Conservation (phyloP, 1,140 invertebrate species). For the Temnothorax nylanderi region DNA sequence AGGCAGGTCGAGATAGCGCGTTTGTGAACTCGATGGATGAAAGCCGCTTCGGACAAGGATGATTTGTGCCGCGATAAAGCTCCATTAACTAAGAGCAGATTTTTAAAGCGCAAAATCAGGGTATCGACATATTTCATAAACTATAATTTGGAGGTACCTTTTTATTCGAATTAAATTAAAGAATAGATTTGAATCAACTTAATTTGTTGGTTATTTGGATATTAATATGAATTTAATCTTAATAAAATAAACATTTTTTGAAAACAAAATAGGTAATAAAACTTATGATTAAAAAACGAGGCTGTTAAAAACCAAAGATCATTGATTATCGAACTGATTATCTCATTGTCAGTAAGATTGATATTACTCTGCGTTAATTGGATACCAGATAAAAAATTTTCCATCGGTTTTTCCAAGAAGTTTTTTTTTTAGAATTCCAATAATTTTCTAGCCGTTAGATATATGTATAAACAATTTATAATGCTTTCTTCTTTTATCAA, state of each 20-base stretch:
- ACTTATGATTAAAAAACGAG: not conserved
- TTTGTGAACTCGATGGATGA: conserved; percentile 27
- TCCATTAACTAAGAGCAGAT: conserved; percentile 27
- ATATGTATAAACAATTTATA: not conserved
- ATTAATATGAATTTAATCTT: not conserved
- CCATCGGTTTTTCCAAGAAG: not conserved
- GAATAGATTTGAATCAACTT: not conserved
- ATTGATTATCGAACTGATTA: conserved; percentile 8
- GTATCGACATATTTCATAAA: not conserved
- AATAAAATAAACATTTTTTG: not conserved
- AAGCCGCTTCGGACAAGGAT: conserved; percentile 39
- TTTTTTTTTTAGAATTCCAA: not conserved
- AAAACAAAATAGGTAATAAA: not conserved
- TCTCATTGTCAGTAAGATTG: not conserved
- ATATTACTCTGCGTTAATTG: conserved; percentile 9
- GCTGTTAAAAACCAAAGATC: not conserved
- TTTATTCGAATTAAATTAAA: not conserved
- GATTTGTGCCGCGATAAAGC: conserved; percentile 19
- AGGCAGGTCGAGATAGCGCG: conserved; percentile 48
- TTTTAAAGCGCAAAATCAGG: not conserved
- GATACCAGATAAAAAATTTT: not conserved
- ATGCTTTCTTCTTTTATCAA: not conserved
- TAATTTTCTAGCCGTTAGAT: not conserved
- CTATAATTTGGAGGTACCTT: not conserved
- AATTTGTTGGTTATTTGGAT: not conserved